Evolutionary conservation across 2,113 vertebrate genomes (phyloP).

Genomic region (Dipodomys merriami): DNA sequence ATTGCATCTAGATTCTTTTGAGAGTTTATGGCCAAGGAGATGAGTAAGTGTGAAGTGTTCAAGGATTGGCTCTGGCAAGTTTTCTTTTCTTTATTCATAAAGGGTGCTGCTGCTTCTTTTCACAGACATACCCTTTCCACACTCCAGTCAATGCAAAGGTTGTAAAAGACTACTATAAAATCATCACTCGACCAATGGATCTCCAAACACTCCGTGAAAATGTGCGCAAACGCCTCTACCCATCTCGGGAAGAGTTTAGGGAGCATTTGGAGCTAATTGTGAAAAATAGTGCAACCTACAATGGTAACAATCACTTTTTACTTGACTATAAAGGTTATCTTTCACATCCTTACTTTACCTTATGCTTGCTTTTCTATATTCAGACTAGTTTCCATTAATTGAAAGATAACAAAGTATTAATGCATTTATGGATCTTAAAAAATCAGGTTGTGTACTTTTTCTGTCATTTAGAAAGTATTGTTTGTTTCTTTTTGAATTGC

Average conservation of each 20-base stretch:
- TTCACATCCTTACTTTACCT: not conserved
- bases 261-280: conserved; percentile 96
- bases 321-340: conserved; percentile 23
- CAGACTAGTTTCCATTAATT: not conserved
- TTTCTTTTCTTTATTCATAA: conserved; percentile 47
- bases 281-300: conserved; percentile 97
- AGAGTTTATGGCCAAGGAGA: not conserved
- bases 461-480: conserved; percentile 29
- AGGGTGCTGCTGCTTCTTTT: conserved; percentile 53
- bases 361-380: not conserved
- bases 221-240: conserved; percentile 95
- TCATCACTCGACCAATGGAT: conserved; percentile 98
- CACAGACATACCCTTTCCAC: conserved; percentile 97
- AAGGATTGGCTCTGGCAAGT: conserved; percentile 18
- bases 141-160: conserved; percentile 97
- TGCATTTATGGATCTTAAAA: conserved; percentile 35
- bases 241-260: conserved; percentile 96
- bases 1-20: conserved; percentile 37
- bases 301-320: conserved; percentile 87
- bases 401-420: not conserved
- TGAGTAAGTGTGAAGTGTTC: conserved; percentile 34
- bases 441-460: not conserved
- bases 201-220: conserved; percentile 97
- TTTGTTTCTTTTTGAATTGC: not conserved
- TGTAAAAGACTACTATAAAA: conserved; percentile 99